Base-by-base conservation (phyloP, 2,888 invertebrate species). In the Phorcus lineatus region DNA sequence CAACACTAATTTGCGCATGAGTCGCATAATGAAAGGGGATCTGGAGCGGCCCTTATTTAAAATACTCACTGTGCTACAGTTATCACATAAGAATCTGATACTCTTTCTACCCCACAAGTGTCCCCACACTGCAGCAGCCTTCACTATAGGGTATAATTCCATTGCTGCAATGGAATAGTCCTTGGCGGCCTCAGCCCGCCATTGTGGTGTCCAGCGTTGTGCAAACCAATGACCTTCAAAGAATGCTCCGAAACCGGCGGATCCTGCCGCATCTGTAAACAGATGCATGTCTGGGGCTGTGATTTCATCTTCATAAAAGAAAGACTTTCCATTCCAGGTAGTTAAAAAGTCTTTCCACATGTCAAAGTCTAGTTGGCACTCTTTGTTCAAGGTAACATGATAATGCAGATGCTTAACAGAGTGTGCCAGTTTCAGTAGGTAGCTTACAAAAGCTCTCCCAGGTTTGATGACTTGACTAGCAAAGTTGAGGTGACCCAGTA, bases 301-400 rank as follows among this genome's bases (percentile, higher is more conserved):
- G 2, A 81, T 28, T 7, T 78, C n/a, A 16, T 76, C 80, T 53
- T 83, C 80, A 9, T 79, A 55, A 40, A 84, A 84, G 31, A 83
- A 78, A 1, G 82, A 84, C 24, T 78, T 54, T 7, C 83, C 81
- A 80, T 85, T 85, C 85, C 85, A 81, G 0, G 22, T 9, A 2
- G 36, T 16, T 9, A 83, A 53, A 67, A 83, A 82, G 0, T 52
- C 16, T 9, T n/a, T 16, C 81, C 81, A 82, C 84, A 84, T 84
- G 1, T 6, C 2, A 0, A 84, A 17, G 24, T 85, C 81, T n/a
- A 47, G 19, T 54, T 22, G 22, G 36, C 83, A 80, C 2, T 74
- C 79, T 47, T 76, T 7, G 31, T 11, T 54, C 2, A 84, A 17
- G 22, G 62, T 54, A 0, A 83, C 57, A 67, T 74, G 75, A 40